Percentiles rank a stretch among this genome's conserved stretches.
phyloP scores from a whole-genome alignment of 2,888 invertebrate species.

The Ceramica pisi region DNA sequence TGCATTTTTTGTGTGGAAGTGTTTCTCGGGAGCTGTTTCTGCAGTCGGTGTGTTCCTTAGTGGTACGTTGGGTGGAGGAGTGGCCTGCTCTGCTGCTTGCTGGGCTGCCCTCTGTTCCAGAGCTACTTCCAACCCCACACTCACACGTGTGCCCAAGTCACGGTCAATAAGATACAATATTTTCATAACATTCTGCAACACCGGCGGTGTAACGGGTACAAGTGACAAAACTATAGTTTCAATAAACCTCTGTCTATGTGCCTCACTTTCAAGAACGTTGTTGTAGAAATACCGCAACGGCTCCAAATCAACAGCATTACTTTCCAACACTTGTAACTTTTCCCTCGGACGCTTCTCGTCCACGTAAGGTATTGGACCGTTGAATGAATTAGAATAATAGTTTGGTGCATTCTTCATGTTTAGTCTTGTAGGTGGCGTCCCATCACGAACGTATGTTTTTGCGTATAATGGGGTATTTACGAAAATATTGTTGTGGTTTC shows the following conservation, averaged over 20 bases:
- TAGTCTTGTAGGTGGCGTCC: constrained; percentile 63
- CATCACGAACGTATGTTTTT: constrained; percentile 70
- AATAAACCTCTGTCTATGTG: constrained; percentile 60
- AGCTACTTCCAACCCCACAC: constrained; percentile 57
- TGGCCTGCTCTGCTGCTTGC: constrained; percentile 25
- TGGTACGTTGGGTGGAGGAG: constrained; percentile 8
- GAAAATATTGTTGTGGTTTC: constrained; percentile 69
- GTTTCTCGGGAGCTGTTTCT: constrained; percentile 5
- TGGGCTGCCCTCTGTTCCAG: constrained; percentile 27
- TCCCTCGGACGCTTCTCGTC: constrained; percentile 62
- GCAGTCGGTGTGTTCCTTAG: constrained; percentile 38
- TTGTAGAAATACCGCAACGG: constrained; percentile 94
- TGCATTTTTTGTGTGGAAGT: neutral
- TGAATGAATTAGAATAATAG: constrained; percentile 74
- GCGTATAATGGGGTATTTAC: constrained; percentile 69
- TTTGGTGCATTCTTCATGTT: constrained; percentile 70
- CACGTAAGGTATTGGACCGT: constrained; percentile 71
- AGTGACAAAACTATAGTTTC: constrained; percentile 28
- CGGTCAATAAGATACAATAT: constrained; percentile 94
- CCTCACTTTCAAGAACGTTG: constrained; percentile 91
- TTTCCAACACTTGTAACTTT: constrained; percentile 62
- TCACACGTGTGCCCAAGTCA: constrained; percentile 93
- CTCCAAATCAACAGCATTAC: constrained; percentile 66
- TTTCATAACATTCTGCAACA: constrained; percentile 93
- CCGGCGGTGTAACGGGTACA: constrained; percentile 43